Base-by-base conservation (phyloP, 37 sponge, comb jelly and placozoan genomes). In the Tethya wilhelma region DNA sequence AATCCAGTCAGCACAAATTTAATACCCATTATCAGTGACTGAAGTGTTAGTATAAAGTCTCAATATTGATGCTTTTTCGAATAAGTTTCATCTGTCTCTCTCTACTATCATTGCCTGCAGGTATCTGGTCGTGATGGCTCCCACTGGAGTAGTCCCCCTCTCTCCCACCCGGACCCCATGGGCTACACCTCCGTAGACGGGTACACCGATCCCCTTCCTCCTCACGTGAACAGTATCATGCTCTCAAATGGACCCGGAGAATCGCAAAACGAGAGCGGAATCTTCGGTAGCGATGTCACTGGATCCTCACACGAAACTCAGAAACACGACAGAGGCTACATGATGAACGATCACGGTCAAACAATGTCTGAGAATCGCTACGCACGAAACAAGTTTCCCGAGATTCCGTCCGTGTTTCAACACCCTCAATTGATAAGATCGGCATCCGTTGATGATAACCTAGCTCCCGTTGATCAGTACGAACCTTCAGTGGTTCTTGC, bases 371-470 rank as follows among this genome's bases (percentile, higher is more conserved):
- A 4, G 23, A 8, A 5, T 38, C 7, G 57, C 55, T 23, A 30
- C 5, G 36, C 6, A 17, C 1, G 55, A 34, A 28, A 69, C 42
- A 29, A 55, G 17, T 25, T 59, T 12, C 68, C 56, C 29, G 70
- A 55, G 33, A 29, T 80, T 41, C 59, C 81, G 22, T 44, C 65
- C 0, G 32, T 60, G 59, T 32, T 66, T 36, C 65, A 75, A 31
- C n/a, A n/a, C n/a, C 34, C 63, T 8, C 39, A 58, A 20, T 37
- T 89, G 30, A 45, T 31, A 64, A 59, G 78, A 7, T 91, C 87
- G 19, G 91, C 75, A 6, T 86, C 82, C 30, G 77, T 77, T 22
- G 91, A 81, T 38, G 87, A 76, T 67, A 69, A 67, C 29, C 63
- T 49, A 11, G 78, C 65, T 6, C 64, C 83, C n/a, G 42, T 55